phyloP scores from a whole-genome alignment of 2,113 vertebrate genomes.

The Limnothrissa miodon region DNA sequence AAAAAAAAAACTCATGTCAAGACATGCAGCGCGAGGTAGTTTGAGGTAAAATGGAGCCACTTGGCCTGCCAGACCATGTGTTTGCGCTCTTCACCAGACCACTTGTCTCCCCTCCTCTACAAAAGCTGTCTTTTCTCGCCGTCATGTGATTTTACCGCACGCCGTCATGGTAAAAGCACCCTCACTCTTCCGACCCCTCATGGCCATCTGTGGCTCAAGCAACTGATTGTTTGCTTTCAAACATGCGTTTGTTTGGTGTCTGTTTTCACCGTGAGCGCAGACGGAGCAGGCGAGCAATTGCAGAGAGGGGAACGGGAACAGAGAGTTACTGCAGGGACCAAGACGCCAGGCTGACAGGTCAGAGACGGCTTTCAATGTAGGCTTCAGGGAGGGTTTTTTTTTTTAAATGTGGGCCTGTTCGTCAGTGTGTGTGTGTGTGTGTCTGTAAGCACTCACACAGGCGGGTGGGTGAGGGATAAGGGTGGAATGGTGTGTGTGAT shows the following conservation, averaged over 20 bases:
- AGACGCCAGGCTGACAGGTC: neutral
- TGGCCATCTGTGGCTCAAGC: neutral
- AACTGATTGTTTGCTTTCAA: neutral
- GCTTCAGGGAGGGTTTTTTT: neutral
- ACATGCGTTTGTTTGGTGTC: neutral
- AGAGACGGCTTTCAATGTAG: neutral
- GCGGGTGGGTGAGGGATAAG: too few species aligned
- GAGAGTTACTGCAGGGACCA: neutral
- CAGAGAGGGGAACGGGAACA: neutral
- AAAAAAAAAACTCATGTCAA: neutral
- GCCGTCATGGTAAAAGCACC: neutral
- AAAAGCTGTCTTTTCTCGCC: neutral
- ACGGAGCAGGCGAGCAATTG: neutral
- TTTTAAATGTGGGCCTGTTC: too few species aligned
- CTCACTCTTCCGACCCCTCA: neutral
- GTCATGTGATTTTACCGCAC: neutral
- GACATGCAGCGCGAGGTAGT: neutral
- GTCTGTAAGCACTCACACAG: neutral
- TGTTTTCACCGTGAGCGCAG: neutral
- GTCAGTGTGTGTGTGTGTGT: neutral
- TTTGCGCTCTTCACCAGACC: neutral
- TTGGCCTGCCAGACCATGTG: neutral
- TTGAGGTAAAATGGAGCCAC: neutral
- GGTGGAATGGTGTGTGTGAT: too few species aligned
- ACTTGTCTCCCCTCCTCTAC: neutral